Base-by-base conservation (phyloP, 2,888 invertebrate genomes). In the Drosophila subsilvestris region DNA sequence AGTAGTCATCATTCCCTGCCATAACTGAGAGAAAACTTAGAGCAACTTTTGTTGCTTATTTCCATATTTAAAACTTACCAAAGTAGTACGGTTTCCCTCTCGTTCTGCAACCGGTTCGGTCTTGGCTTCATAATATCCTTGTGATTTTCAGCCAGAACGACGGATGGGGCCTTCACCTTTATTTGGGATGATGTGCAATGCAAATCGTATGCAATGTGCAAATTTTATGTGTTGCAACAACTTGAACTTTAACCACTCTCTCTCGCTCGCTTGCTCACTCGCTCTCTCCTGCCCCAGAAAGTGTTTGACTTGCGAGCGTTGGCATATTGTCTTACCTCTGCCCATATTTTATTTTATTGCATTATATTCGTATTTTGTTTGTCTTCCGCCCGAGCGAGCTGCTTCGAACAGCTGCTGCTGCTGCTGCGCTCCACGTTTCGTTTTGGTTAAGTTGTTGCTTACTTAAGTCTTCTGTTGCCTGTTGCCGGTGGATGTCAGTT, bases 181-280 rank as follows among this genome's bases (percentile, higher is more conserved):
- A 14, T 73, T 71, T 53, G 32, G 70, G 73, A 42, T 57, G 73
- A 57, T 53, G 74, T 74, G 67, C 63, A 82, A 85, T 82, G 86
- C 79, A 82, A 83, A 87, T 83, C 72, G 69, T 62, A 78, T 77
- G 82, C 82, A 85, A 62, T 87, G 82, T 86, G 87, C 80, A 84
- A 83, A 86, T 76, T 37, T 37, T 83, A 62, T 73, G 51, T 56
- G 75, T 63, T 75, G 86, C 78, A 74, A 58, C 76, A 70, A 72
- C 63, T 75, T 76, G 63, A 76, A 69, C 69, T 62, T 62, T 58
- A 43, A 22, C 63, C 59, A 18, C 18, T 25, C 17, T 27, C 43
- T n/a, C 20, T n/a, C n/a, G 42, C 17, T 37, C 9, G 17, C 32
- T 9, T 17, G 10, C 20, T n/a, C 12, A 42, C 17, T 37, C 9